Evolutionary conservation across 2,113 vertebrate genomes (phyloP).

Genomic region (Emberiza fucata): DNA sequence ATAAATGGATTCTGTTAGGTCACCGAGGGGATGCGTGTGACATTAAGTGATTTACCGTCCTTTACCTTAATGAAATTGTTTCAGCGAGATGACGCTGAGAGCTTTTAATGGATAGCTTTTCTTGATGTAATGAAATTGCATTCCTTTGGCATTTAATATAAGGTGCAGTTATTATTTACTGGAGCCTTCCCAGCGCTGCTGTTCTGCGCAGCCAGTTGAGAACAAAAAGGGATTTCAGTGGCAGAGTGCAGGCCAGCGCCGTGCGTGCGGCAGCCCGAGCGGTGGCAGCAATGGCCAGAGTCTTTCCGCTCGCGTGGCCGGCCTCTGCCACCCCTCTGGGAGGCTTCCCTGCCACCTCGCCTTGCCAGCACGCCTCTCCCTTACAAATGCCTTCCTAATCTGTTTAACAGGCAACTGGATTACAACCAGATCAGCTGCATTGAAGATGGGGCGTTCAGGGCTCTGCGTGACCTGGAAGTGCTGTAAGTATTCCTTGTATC

Average conservation of each 20-base stretch:
- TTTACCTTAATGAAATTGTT: conserved; percentile 99
- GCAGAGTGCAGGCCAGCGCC: conserved; percentile 54
- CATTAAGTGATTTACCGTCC: conserved; percentile 95
- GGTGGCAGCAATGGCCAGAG: not conserved
- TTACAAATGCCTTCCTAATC: conserved; percentile 70
- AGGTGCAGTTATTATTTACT: conserved; percentile 87
- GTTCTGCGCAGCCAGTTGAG: conserved; percentile 69
- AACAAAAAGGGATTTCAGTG: conserved; percentile 78
- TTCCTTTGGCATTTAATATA: conserved; percentile 90
- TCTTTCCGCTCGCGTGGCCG: not conserved
- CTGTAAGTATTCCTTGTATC: conserved; percentile 86
- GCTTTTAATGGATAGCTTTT: conserved; percentile 90
- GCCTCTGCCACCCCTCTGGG: not conserved
- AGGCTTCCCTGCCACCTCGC: not conserved
- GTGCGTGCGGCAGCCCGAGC: conserved; percentile 48
- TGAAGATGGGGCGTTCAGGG: conserved; percentile 93
- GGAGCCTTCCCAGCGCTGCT: conserved; percentile 74
- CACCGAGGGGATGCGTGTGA: conserved; percentile 85
- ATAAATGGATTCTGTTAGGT: conserved; percentile 90
- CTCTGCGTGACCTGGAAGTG: conserved; percentile 95
- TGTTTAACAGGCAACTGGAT: conserved; percentile 93
- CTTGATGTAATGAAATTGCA: conserved; percentile 90
- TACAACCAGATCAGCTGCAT: conserved; percentile 99
- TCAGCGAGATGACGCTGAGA: conserved; percentile 88
- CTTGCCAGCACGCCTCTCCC: not conserved